Evolutionary conservation across 1,140 invertebrate species (phyloP).

Genomic region (Scaptomyza graminum): DNA sequence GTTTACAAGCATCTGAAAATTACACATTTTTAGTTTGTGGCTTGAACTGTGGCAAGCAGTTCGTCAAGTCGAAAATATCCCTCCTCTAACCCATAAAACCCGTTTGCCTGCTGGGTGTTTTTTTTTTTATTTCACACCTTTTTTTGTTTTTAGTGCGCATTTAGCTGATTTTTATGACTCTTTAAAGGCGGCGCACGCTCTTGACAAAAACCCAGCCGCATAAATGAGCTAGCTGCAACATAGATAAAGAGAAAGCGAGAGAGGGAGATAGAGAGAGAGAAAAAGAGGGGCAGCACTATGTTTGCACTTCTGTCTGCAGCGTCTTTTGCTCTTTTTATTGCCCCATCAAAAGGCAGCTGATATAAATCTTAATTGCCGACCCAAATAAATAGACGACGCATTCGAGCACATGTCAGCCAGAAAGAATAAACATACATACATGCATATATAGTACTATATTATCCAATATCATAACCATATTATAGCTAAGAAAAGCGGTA

Average conservation of each 20-base stretch:
- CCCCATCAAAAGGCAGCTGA: slow-evolving; percentile 71
- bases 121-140: slow-evolving; percentile 59
- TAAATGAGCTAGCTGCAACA: slow-evolving; percentile 56
- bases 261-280: slow-evolving; percentile 24
- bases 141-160: slow-evolving; percentile 39
- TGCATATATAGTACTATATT: slow-evolving; percentile 12
- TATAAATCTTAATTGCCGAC: slow-evolving; percentile 82
- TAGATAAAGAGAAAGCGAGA: neutral
- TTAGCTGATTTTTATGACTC: slow-evolving; percentile 76
- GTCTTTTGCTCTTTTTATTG: slow-evolving; percentile 63
- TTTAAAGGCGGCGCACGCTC: slow-evolving; percentile 68
- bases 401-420: slow-evolving; percentile 44
- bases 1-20: slow-evolving; percentile 74
- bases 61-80: slow-evolving; percentile 29
- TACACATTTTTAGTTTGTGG: slow-evolving; percentile 79
- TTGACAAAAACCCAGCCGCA: slow-evolving; percentile 61
- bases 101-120: neutral
- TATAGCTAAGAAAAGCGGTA: slow-evolving; percentile 7
- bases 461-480: slow-evolving; percentile 4
- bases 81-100: neutral
- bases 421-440: neutral
- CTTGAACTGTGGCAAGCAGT: slow-evolving; percentile 32
- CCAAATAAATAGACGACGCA: slow-evolving; percentile 76
- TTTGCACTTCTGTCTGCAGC: slow-evolving; percentile 54
- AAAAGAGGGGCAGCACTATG: slow-evolving; percentile 43